Evolutionary conservation across 1,140 invertebrate genomes (phyloP).

Genomic region (Trichoplusia ni): DNA sequence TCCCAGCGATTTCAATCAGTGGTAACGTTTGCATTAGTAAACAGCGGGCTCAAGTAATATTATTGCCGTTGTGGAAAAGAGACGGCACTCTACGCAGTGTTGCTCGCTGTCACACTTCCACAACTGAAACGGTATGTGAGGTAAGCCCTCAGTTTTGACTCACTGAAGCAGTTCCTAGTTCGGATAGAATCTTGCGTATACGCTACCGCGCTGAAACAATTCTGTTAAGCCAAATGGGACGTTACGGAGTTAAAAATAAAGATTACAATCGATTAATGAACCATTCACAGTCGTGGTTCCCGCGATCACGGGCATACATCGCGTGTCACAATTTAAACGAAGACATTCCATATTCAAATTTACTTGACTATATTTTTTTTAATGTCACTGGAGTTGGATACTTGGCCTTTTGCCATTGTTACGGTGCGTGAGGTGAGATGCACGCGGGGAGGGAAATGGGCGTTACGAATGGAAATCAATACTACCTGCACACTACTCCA

Average conservation of each 20-base stretch:
- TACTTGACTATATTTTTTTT: constrained; percentile 42
- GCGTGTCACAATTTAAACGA: constrained; percentile 23
- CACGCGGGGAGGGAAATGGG: constrained; percentile 60
- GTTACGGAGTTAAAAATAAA: background rate
- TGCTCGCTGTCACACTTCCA: no score
- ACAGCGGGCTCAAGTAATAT: no score
- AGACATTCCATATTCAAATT: constrained; percentile 29
- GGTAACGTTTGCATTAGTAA: constrained; percentile 20
- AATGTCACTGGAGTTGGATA: constrained; percentile 39
- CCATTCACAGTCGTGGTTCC: background rate
- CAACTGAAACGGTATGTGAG: no score
- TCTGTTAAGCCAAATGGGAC: background rate
- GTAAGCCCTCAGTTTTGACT: no score
- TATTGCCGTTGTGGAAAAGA: no score
- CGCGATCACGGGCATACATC: background rate
- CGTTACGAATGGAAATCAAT: constrained; percentile 81
- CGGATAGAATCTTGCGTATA: constrained; percentile 12
- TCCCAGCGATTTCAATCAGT: constrained; percentile 21
- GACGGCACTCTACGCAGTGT: no score
- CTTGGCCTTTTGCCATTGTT: constrained; percentile 73
- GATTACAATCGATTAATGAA: background rate
- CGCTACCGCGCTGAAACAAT: background rate
- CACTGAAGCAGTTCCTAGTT: constrained; percentile 15
- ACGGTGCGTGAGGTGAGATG: constrained; percentile 73
- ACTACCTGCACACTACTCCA: constrained; percentile 81